A percentile compares a stretch with the other conserved stretches of the same genome.
phyloP scores from a whole-genome alignment of 2,888 invertebrate genomes.

The Cabera pusaria region DNA sequence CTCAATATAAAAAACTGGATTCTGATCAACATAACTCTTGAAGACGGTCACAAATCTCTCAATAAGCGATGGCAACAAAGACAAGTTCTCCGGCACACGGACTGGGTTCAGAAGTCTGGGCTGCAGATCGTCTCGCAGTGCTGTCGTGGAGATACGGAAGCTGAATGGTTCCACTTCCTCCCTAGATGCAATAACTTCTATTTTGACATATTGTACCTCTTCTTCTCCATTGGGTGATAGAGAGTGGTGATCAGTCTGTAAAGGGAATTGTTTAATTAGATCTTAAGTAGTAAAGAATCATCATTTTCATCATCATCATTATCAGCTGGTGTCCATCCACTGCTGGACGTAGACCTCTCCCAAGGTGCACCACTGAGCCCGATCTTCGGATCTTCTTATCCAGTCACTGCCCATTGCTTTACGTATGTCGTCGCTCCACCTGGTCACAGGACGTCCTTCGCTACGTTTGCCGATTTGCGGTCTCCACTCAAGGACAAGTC shows the following conservation, averaged over 20 bases:
- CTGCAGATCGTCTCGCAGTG: constrained; percentile 88
- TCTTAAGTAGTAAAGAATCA: too few species aligned
- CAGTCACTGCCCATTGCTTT: too few species aligned
- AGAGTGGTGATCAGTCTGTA: constrained; percentile 87
- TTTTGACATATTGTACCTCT: constrained; percentile 90
- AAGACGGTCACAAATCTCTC: constrained; percentile 94
- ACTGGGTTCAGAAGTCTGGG: constrained; percentile 53
- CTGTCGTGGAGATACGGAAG: constrained; percentile 89
- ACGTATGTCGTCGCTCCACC: too few species aligned
- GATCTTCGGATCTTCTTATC: too few species aligned
- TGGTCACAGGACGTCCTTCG: too few species aligned
- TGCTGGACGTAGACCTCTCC: too few species aligned
- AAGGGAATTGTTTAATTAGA: too few species aligned
- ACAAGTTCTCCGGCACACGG: constrained; percentile 62
- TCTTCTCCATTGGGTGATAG: constrained; percentile 88
- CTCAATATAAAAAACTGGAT: constrained; percentile 84
- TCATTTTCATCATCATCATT: too few species aligned
- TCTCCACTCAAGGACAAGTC: too few species aligned
- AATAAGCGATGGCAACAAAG: constrained; percentile 87
- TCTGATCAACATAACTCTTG: constrained; percentile 87
- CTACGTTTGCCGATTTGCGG: too few species aligned
- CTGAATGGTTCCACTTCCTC: constrained; percentile 83
- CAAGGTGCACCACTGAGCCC: too few species aligned
- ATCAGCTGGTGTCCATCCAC: too few species aligned
- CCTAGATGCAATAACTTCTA: constrained; percentile 88